Evolutionary conservation across 1,140 invertebrate genomes (phyloP).

Genomic region (Zaprionus taronus): DNA sequence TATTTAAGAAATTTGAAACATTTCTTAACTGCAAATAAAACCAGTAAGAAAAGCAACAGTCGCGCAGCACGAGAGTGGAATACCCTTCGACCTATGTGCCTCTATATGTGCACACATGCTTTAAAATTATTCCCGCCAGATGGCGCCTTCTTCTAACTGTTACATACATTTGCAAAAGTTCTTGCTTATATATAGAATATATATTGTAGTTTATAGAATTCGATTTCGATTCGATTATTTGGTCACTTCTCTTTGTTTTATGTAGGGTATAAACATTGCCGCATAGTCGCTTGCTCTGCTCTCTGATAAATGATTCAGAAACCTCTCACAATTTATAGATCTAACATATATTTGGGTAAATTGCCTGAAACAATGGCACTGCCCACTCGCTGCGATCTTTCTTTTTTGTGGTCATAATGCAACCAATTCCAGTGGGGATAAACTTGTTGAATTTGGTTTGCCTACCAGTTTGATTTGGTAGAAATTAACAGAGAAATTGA

Average conservation of each 20-base stretch:
- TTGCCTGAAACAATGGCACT: conserved; percentile 15
- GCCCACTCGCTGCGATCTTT: conserved; percentile 7
- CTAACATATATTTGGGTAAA: not conserved
- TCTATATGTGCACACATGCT: too few relatives aligned
- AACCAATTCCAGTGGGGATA: conserved; percentile 13
- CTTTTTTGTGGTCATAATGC: not conserved
- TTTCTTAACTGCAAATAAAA: too few relatives aligned
- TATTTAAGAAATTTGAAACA: too few relatives aligned
- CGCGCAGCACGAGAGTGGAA: too few relatives aligned
- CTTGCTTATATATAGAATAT: not conserved
- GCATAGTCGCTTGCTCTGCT: not conserved
- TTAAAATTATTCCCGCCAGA: too few relatives aligned
- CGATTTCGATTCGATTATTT: too few relatives aligned
- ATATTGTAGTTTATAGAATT: not conserved
- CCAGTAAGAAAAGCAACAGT: too few relatives aligned
- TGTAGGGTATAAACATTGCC: not conserved
- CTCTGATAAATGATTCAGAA: not conserved
- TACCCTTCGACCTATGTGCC: too few relatives aligned
- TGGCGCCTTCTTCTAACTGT: too few relatives aligned
- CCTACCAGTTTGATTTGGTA: not conserved
- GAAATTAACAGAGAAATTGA: not conserved
- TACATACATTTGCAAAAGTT: not conserved
- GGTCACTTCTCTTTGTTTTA: too few relatives aligned
- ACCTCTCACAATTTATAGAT: not conserved
- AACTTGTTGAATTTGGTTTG: conserved; percentile 30